These are phyloP conservation scores for Orchesella flavescens DNA, from an alignment of 2,888 invertebrate species.

Conservation along the genomic window DNA sequence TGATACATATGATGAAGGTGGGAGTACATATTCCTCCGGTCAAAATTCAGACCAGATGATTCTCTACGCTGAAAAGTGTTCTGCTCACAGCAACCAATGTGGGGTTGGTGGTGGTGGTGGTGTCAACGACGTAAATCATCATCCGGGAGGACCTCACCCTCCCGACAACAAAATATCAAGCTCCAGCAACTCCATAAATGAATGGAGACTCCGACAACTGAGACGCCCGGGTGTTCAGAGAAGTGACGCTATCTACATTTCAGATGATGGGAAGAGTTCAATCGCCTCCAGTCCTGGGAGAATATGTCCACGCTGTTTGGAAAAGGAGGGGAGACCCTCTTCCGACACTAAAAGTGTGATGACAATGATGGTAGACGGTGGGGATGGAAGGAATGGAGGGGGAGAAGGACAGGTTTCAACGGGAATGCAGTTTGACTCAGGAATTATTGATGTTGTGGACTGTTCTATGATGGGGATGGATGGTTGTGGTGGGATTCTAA, in stretches of 20 bases:
- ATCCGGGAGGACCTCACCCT: background rate
- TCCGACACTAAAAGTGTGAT: conserved; percentile 6
- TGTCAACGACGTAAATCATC: background rate
- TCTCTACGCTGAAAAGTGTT: conserved; percentile 51
- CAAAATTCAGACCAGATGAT: conserved; percentile 65
- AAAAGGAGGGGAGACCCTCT: conserved; percentile 57
- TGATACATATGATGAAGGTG: conserved; percentile 69
- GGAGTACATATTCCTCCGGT: conserved; percentile 67
- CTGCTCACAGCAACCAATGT: background rate
- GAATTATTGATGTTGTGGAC: conserved; percentile 65
- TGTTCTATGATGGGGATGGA: conserved; percentile 32
- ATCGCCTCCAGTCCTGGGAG: conserved; percentile 66
- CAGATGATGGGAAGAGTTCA: conserved; percentile 69
- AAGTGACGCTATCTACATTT: conserved; percentile 69
- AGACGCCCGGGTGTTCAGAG: conserved; percentile 66
- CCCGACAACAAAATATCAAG: conserved; percentile 13
- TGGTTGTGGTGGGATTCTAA: conserved; percentile 1
- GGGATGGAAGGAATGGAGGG: background rate
- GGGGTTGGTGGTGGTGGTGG: background rate
- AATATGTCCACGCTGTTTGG: conserved; percentile 66
- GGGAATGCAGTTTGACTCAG: conserved; percentile 64
- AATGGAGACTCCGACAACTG: conserved; percentile 68
- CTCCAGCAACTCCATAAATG: conserved; percentile 50
- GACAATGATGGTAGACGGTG: conserved; percentile 11
- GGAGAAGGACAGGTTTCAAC: background rate